Evolutionary conservation across 2,113 vertebrate genomes (phyloP).

Genomic region (Tetrao urogallus): DNA sequence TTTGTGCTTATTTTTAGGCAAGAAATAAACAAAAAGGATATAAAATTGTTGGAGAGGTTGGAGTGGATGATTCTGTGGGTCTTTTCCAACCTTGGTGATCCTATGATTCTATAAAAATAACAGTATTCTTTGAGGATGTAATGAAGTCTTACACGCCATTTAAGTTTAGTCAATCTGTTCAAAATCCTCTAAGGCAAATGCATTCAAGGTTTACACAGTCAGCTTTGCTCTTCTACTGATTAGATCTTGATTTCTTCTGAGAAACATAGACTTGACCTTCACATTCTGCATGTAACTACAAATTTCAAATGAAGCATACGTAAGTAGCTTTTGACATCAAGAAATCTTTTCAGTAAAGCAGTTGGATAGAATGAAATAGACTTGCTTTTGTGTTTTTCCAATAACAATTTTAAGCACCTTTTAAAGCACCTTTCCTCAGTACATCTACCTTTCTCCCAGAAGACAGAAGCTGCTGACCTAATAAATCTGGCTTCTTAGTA

Average conservation of each 20-base stretch:
- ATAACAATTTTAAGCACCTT: background rate
- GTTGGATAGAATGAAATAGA: background rate
- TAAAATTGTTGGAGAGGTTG: background rate
- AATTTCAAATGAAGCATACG: background rate
- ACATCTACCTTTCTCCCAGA: background rate
- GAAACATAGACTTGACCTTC: background rate
- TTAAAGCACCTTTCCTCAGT: background rate
- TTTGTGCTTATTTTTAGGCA: background rate
- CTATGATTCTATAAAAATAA: background rate
- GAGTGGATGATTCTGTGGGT: too few species aligned
- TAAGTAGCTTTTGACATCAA: background rate
- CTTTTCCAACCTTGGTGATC: too few species aligned
- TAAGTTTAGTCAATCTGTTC: background rate
- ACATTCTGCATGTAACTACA: background rate
- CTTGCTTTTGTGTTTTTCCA: background rate
- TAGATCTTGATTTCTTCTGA: background rate
- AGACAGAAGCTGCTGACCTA: background rate
- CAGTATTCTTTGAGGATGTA: background rate
- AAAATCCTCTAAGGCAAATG: background rate
- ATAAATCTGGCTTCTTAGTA: background rate
- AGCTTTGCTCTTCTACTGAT: background rate
- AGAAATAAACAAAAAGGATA: background rate
- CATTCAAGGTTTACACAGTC: background rate
- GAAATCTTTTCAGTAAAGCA: background rate
- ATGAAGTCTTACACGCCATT: slow-evolving; percentile 6